These are phyloP conservation scores for Monodelphis domestica DNA, from an alignment of 2,797 vertebrate species.

Conservation along the genomic window DNA sequence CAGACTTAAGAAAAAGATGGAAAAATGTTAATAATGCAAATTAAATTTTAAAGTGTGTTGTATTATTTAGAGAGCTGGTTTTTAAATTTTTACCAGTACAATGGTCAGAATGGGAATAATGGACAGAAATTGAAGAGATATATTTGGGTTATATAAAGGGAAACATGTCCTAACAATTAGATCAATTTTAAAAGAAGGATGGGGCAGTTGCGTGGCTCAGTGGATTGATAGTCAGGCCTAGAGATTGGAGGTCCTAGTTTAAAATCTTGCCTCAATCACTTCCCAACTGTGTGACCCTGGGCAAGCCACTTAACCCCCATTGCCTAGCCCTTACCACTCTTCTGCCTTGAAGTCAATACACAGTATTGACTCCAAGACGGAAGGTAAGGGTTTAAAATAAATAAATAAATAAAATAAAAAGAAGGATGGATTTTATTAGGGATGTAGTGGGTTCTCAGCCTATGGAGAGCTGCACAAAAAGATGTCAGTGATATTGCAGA, in stretches of 20 bases:
- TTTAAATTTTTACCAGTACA: background rate
- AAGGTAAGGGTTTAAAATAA: no score
- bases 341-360: no score
- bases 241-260: no score
- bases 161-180: background rate
- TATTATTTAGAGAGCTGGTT: background rate
- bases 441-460: background rate
- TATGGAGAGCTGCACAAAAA: background rate
- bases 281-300: no score
- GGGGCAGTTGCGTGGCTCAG: no score
- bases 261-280: no score
- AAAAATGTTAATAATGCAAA: background rate
- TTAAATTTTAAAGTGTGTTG: background rate
- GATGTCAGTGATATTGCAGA: background rate
- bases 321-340: no score
- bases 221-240: no score
- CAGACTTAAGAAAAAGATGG: background rate
- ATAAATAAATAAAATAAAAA: no score
- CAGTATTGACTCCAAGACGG: no score
- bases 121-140: background rate
- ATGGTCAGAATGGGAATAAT: no score
- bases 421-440: background rate
- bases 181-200: background rate
- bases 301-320: no score
- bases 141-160: background rate